A percentile compares a stretch with the other conserved stretches of the same genome.
These are phyloP conservation scores for Porites cylindrica DNA, from an alignment of 92 coral and sea anemone species.

Conservation along the genomic window DNA sequence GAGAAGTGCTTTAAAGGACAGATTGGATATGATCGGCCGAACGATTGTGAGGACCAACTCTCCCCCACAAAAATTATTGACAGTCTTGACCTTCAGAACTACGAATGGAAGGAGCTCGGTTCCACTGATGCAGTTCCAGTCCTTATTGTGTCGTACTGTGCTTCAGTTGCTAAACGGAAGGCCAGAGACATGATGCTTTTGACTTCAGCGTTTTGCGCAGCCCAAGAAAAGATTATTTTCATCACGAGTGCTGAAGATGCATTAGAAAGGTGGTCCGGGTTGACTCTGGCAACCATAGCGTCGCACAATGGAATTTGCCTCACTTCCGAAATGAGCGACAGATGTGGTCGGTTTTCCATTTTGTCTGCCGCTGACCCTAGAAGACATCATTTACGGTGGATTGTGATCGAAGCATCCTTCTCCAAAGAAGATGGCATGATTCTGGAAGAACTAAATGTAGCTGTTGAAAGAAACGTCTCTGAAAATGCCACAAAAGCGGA, in stretches of 20 bases:
- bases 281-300: not conserved
- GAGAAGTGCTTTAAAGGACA: constrained; percentile 35
- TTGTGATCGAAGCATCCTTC: constrained; percentile 49
- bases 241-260: constrained; percentile 43
- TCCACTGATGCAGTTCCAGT: not conserved
- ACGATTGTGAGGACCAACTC: not conserved
- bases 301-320: constrained; percentile 28
- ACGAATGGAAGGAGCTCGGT: not conserved
- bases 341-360: constrained; percentile 35
- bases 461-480: not conserved
- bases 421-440: not conserved
- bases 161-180: not conserved
- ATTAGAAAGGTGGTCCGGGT: constrained; percentile 10
- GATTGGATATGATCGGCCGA: constrained; percentile 23
- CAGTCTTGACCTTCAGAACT: not conserved
- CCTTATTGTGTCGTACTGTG: constrained; percentile 29
- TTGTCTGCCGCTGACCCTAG: constrained; percentile 61
- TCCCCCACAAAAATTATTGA: constrained; percentile 18
- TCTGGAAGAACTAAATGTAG: not conserved
- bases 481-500: not conserved
- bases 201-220: not conserved
- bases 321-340: constrained; percentile 24
- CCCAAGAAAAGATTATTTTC: constrained; percentile 34
- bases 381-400: constrained; percentile 36
- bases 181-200: not conserved